Base-by-base conservation (phyloP, 1,140 invertebrate genomes). In the Mercenaria mercenaria region DNA sequence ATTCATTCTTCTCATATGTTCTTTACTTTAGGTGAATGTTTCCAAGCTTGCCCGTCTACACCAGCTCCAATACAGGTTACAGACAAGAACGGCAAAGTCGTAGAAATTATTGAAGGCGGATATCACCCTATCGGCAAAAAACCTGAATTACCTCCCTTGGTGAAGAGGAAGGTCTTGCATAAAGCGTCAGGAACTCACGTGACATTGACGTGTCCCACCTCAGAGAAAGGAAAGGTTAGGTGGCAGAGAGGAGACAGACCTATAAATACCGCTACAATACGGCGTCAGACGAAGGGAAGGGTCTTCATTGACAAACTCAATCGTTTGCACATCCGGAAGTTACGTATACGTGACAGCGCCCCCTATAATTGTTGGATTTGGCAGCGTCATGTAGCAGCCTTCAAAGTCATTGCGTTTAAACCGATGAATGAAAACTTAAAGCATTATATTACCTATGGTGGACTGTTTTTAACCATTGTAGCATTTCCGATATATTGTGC, bases 361-460 rank as follows among this genome's bases (percentile, higher is more conserved):
- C 79, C 92, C 29, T 95, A 95, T 88, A 94, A 92, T 94, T 98
- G 97, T 94, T 98, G 97, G 97, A 96, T 97, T 94, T 93, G 96
- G 86, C 95, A 96, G 72, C 94, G 96, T 74, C 94, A 97, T 41
- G 96, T 96, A 20, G 97, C 97, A 52, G 96, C 96, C n/a, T 96
- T 97, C 26, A 96, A 96, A 89, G 93, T 97, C 13, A 93, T 96
- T 37, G 96, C 97, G 34, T 96, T 96, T 39, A 95, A 96, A 90
- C 95, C 95, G 92, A 91, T 96, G 29, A 94, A 96, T 92, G 56
- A 96, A 0, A 95, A 96, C 84, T 94, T 97, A 32, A 97, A 97
- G 91, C 94, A 96, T 82, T 96, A 96, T 90, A 93, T 97, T 26
- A 92, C 93, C 0, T 93, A 91, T 37, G 83, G 39, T 20, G 94